A percentile compares a stretch with the other conserved stretches of the same genome.
These are phyloP conservation scores for Schizopygopsis malacanthus DNA, from an alignment of 2,797 vertebrate species.

Conservation along the genomic window DNA sequence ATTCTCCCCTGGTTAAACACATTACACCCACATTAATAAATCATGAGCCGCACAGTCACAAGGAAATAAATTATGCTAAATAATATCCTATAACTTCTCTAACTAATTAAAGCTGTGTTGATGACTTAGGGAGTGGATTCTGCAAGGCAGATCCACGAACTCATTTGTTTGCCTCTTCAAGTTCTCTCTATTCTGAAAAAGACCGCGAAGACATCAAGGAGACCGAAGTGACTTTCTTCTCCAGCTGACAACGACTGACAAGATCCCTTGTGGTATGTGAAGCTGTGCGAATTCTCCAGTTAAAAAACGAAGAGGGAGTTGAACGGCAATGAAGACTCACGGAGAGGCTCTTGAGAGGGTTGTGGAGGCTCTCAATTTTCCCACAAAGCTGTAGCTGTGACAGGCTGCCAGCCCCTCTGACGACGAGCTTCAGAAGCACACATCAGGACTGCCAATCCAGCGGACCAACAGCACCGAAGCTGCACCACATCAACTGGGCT, in stretches of 20 bases:
- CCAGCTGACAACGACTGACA: conserved; percentile 44
- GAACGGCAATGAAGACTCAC: conserved; percentile 22
- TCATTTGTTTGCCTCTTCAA: conserved; percentile 26
- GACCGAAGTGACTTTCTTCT: conserved; percentile 46
- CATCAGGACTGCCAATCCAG: conserved; percentile 30
- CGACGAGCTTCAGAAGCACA: conserved; percentile 44
- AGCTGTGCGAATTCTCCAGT: conserved; percentile 40
- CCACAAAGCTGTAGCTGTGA: conserved; percentile 50
- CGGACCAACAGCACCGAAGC: conserved; percentile 28
- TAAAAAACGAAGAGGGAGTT: conserved; percentile 22
- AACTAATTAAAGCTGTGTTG: conserved; percentile 58
- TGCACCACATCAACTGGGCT: background rate
- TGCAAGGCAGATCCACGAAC: background rate
- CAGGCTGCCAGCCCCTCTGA: conserved; percentile 47
- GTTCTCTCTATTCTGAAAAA: background rate
- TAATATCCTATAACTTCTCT: conserved; percentile 60
- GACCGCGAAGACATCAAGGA: conserved; percentile 29
- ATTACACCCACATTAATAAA: conserved; percentile 64
- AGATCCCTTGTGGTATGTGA: conserved; percentile 51
- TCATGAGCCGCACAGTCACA: conserved; percentile 52
- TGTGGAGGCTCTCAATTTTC: conserved; percentile 39
- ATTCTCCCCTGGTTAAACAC: conserved; percentile 62
- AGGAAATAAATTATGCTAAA: conserved; percentile 61
- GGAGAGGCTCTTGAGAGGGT: conserved; percentile 36
- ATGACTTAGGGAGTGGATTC: conserved; percentile 16